A percentile compares a stretch with the other conserved stretches of the same genome.
Evolutionary conservation across 37 sponge, comb jelly and placozoan species (phyloP).

Genomic region (Aplysina aerophoba): DNA sequence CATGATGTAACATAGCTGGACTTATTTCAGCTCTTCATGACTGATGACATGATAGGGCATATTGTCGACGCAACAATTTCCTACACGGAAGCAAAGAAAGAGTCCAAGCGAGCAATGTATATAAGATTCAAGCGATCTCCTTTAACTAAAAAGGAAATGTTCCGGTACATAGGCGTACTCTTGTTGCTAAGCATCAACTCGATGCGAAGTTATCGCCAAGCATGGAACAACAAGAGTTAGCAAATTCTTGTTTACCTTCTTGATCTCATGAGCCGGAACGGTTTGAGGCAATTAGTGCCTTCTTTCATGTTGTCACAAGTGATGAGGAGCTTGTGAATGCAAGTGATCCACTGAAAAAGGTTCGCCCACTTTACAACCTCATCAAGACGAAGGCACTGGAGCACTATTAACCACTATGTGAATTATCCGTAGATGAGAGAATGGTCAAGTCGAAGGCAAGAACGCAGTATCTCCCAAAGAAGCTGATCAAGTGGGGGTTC

Average conservation of each 20-base stretch:
- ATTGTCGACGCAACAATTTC: background rate
- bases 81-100: background rate
- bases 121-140: background rate
- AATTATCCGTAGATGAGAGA: conserved; percentile 42
- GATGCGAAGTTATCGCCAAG: background rate
- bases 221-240: background rate
- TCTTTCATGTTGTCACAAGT: conserved; percentile 25
- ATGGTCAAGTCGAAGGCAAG: conserved; percentile 40
- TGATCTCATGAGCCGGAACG: too few relatives aligned
- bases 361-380: conserved; percentile 12
- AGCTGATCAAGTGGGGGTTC: conserved; percentile 54
- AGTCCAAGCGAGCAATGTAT: background rate
- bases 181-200: background rate
- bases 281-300: conserved; percentile 24
- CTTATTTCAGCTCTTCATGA: background rate
- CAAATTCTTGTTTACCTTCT: background rate
- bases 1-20: background rate
- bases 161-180: background rate
- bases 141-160: background rate
- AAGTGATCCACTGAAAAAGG: background rate
- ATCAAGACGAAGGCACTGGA: background rate
- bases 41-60: background rate
- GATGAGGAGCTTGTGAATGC: background rate
- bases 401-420: background rate
- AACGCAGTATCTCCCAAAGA: background rate